These are phyloP conservation scores for Pristionchus entomophagus DNA, from an alignment of 2,888 invertebrate genomes.

Conservation along the genomic window DNA sequence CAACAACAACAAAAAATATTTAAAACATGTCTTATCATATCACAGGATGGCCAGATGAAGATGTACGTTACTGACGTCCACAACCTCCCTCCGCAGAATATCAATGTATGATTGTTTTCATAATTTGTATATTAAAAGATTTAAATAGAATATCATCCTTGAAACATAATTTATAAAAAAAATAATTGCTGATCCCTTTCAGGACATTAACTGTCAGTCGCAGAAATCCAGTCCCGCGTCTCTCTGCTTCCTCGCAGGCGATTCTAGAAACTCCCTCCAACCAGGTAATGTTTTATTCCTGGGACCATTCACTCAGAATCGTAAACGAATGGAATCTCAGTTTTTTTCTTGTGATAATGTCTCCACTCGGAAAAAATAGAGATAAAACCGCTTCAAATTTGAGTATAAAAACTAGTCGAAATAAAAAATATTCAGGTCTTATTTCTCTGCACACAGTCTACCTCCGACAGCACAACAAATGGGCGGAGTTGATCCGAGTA, in stretches of 20 bases:
- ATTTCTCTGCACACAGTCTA: constrained; percentile 63
- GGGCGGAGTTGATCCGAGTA: constrained; percentile 54
- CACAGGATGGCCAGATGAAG: background rate
- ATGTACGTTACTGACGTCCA: background rate
- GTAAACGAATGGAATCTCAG: too few relatives aligned
- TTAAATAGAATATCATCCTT: background rate
- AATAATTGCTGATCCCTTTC: too few relatives aligned
- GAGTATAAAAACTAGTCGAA: background rate
- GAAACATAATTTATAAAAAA: too few relatives aligned
- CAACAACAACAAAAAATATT: too few relatives aligned
- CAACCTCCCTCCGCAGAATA: background rate
- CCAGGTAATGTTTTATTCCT: constrained; percentile 51
- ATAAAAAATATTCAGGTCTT: constrained; percentile 31
- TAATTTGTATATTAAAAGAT: too few relatives aligned
- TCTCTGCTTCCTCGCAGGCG: constrained; percentile 60
- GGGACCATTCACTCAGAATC: too few relatives aligned
- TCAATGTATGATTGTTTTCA: background rate
- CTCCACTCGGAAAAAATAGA: too few relatives aligned
- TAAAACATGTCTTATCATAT: background rate
- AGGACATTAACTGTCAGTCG: constrained; percentile 53
- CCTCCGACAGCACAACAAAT: constrained; percentile 69
- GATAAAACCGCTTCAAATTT: constrained; percentile 56
- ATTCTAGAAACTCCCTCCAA: constrained; percentile 67
- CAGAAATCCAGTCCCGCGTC: background rate
- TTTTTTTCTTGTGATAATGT: background rate